A percentile compares a stretch with the other conserved stretches of the same genome.
Conservation (phyloP, 2,797 vertebrate genomes). For the Thamnophis elegans region DNA sequence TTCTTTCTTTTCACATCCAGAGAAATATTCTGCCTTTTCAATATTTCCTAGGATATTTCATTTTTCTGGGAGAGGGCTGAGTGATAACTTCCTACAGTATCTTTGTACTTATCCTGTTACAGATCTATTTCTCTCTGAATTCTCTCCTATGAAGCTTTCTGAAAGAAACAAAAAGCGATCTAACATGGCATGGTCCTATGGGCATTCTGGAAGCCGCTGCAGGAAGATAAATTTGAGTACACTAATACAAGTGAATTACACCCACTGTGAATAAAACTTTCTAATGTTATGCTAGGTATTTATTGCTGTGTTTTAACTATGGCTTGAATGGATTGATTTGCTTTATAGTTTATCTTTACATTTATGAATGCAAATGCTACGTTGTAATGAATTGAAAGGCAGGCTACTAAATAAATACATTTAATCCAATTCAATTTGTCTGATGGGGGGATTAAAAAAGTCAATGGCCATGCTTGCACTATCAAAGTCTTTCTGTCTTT, state of each 20-base stretch:
- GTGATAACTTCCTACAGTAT: too few relatives aligned
- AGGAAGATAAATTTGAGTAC: neutral
- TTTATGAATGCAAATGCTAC: neutral
- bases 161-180: neutral
- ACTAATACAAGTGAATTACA: neutral
- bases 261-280: neutral
- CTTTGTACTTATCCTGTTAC: neutral
- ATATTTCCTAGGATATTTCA: too few relatives aligned
- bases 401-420: neutral
- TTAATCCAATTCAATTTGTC: neutral
- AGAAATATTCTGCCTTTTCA: too few relatives aligned
- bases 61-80: too few relatives aligned
- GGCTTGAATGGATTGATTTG: neutral
- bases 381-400: neutral
- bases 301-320: neutral
- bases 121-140: neutral
- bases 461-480: neutral
- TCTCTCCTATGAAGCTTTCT: neutral
- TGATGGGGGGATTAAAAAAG: neutral
- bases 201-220: neutral
- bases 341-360: neutral
- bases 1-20: too few relatives aligned
- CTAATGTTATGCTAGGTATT: neutral
- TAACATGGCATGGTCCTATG: neutral
- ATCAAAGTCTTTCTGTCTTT: neutral